Evolutionary conservation across 1,140 invertebrate species (phyloP), one percentile per base, ranked within the genome.

Genomic region (Glomeris maerens): DNA sequence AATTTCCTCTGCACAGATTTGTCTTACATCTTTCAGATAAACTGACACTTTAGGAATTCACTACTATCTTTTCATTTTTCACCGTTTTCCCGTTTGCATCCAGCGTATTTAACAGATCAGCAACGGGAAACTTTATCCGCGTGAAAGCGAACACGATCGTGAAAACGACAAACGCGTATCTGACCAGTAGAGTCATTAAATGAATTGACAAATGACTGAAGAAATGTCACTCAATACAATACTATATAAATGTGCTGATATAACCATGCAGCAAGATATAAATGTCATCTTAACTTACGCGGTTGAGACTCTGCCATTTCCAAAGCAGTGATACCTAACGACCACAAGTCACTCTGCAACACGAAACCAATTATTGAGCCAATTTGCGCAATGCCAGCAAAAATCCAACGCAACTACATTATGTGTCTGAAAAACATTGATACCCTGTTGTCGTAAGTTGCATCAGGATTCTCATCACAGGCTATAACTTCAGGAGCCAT

Each of bases 241-340:
- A 50, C 41, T 41, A 17, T 26, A 23, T n/a, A 27, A 39, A 52
- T 14, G 25, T 31, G 27, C 29, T 2, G 25, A 48, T 45, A 22
- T 26, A 2, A 38, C 45, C 25, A 42, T 47, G 13, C 31, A n/a
- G 21, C 46, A 42, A 25, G 27, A 31, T 17, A n/a, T n/a, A n/a
- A n/a, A n/a, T n/a, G n/a, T n/a, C n/a, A n/a, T n/a, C n/a, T 28
- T 27, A 85, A 92, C 56, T 95, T 78, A 60, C 92, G 96, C 49
- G 96, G 96, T 71, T 98, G 94, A 64, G 92, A 95, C 74, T 99
- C 96, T 39, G 95, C 95, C 95, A 99, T 99, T 78, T 99, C 96
- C 55, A 99, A 75, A 27, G 94, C 91, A 28, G 94, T 98, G 60
- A 98, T 98, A 61, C 93, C 95, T 53, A 98, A 75, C 41, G 91